Evolutionary conservation across 2,113 vertebrate genomes (phyloP).

Genomic region (Tachysurus fulvidraco): DNA sequence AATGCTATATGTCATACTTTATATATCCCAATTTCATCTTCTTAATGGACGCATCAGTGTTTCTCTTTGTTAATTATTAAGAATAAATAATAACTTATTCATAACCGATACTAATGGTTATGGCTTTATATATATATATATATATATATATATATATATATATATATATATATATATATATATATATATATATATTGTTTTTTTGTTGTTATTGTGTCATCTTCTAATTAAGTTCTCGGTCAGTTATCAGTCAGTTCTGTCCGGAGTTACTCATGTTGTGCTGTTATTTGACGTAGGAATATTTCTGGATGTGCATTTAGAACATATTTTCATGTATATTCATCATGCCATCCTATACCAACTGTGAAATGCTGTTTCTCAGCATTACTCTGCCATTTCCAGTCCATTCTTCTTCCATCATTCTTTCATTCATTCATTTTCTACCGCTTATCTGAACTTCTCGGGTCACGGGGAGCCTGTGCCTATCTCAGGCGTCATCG

Average conservation of each 20-base stretch:
- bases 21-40: background rate
- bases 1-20: background rate
- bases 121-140: too few species aligned
- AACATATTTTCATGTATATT: background rate
- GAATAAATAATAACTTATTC: background rate
- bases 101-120: background rate
- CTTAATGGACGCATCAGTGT: background rate
- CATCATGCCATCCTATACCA: background rate
- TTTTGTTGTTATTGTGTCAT: background rate
- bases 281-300: background rate
- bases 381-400: background rate
- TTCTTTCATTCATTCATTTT: too few species aligned
- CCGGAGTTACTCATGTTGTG: background rate
- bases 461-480: too few species aligned
- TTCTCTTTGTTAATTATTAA: background rate
- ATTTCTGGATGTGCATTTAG: background rate
- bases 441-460: too few species aligned
- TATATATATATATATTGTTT: too few species aligned
- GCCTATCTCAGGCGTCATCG: too few species aligned
- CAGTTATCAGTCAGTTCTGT: background rate
- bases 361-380: background rate
- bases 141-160: too few species aligned
- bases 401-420: background rate
- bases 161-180: too few species aligned
- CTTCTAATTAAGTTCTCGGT: background rate